Conservation (phyloP, 2,888 invertebrate species). For the Stegophylla sp. region DNA sequence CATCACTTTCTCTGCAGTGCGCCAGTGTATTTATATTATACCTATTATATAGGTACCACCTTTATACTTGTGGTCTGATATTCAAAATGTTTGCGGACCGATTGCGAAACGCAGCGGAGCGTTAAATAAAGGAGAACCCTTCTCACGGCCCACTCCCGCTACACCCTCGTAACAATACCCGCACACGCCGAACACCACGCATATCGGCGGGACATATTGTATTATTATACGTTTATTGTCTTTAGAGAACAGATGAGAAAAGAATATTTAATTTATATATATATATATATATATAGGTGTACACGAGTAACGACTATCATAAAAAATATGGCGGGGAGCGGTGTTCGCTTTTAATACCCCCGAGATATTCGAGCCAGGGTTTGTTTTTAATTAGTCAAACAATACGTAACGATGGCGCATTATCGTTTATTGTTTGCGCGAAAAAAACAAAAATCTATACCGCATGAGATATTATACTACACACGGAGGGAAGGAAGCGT, state of each 20-base stretch:
- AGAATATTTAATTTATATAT: constrained; percentile 49
- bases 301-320: constrained; percentile 49
- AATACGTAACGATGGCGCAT: constrained; percentile 58
- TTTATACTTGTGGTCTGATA: constrained; percentile 23
- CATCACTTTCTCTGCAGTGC: background rate
- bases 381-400: constrained; percentile 59
- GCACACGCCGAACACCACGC: background rate
- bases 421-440: constrained; percentile 58
- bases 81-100: constrained; percentile 52
- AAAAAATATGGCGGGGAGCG: constrained; percentile 39
- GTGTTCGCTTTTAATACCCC: constrained; percentile 55
- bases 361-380: constrained; percentile 58
- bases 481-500: constrained; percentile 25
- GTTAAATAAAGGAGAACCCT: constrained; percentile 49
- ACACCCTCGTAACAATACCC: no score
- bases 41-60: no score
- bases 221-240: constrained; percentile 58
- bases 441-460: constrained; percentile 54
- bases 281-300: constrained; percentile 17
- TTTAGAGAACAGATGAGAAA: constrained; percentile 55
- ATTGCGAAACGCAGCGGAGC: constrained; percentile 50
- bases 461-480: constrained; percentile 30
- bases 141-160: background rate
- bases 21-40: background rate
- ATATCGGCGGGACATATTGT: constrained; percentile 55